Evolutionary conservation across 2,888 invertebrate species (phyloP).

Genomic region (Periphyllus acericola): DNA sequence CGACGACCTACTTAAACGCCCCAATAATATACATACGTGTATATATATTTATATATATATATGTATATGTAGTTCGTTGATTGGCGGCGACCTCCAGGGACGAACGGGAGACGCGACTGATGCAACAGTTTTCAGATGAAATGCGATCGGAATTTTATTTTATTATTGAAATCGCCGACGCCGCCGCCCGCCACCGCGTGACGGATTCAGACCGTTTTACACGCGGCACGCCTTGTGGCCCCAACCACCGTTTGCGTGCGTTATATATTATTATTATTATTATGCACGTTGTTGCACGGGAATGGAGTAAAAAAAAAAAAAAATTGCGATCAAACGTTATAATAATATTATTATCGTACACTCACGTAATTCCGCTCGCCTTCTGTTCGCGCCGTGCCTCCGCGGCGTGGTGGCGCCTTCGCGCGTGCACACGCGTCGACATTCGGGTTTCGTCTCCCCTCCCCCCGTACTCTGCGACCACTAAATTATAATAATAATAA

Average conservation of each 20-base stretch:
- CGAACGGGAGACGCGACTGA: slow-evolving; percentile 32
- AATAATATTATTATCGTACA: not conserved
- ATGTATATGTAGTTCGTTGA: slow-evolving; percentile 29
- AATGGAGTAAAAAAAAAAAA: not conserved
- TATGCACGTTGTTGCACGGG: no score
- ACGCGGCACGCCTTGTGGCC: slow-evolving; percentile 29
- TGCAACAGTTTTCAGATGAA: slow-evolving; percentile 39
- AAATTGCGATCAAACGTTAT: not conserved
- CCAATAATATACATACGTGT: not conserved
- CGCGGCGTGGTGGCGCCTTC: not conserved
- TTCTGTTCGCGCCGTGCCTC: not conserved
- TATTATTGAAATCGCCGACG: slow-evolving; percentile 26
- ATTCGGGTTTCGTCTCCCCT: no score
- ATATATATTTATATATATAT: no score
- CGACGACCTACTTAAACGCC: slow-evolving; percentile 48
- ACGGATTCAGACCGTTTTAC: not conserved
- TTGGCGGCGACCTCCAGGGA: slow-evolving; percentile 51
- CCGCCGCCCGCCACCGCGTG: not conserved
- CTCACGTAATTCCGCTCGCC: not conserved
- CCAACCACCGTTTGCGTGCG: not conserved
- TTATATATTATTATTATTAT: no score
- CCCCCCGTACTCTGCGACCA: no score
- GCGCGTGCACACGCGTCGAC: no score
- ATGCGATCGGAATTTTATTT: slow-evolving; percentile 22
- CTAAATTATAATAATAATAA: no score